Conservation (phyloP, 2,888 invertebrate genomes). For the Brenthis hecate region DNA sequence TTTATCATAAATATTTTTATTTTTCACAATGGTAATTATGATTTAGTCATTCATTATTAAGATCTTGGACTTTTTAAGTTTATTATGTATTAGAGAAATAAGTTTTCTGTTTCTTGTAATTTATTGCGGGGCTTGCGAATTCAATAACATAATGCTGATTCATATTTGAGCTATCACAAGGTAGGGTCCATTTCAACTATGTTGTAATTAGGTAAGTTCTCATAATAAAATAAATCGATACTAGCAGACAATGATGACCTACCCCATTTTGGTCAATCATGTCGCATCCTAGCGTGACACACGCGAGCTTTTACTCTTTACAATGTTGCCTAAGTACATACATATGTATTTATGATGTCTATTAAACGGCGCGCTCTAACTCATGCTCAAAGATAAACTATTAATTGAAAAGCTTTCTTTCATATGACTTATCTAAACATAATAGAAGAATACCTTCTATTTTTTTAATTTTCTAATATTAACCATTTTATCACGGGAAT, state of each 20-base stretch:
- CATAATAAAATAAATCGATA: constrained; percentile 15
- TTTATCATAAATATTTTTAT: constrained; percentile 13
- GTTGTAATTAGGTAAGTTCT: neutral
- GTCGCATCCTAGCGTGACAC: constrained; percentile 59
- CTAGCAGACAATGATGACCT: constrained; percentile 31
- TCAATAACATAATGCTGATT: no score
- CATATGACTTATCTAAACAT: no score
- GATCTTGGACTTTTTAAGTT: neutral
- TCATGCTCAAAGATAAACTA: neutral
- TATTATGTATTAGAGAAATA: neutral
- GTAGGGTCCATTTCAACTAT: neutral
- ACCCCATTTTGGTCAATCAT: constrained; percentile 50
- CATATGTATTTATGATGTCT: constrained; percentile 2
- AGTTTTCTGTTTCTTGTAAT: no score
- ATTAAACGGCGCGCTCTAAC: constrained; percentile 21
- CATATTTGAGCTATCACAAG: neutral
- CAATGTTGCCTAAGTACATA: constrained; percentile 19
- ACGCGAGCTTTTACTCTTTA: constrained; percentile 46
- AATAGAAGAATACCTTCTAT: no score
- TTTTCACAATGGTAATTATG: neutral
- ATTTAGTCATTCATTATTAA: neutral
- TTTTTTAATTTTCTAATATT: no score
- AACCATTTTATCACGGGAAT: no score
- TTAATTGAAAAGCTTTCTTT: no score
- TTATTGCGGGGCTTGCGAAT: no score